These are phyloP conservation scores for Prionailurus bengalensis DNA, from an alignment of 2,113 vertebrate genomes.

Conservation along the genomic window DNA sequence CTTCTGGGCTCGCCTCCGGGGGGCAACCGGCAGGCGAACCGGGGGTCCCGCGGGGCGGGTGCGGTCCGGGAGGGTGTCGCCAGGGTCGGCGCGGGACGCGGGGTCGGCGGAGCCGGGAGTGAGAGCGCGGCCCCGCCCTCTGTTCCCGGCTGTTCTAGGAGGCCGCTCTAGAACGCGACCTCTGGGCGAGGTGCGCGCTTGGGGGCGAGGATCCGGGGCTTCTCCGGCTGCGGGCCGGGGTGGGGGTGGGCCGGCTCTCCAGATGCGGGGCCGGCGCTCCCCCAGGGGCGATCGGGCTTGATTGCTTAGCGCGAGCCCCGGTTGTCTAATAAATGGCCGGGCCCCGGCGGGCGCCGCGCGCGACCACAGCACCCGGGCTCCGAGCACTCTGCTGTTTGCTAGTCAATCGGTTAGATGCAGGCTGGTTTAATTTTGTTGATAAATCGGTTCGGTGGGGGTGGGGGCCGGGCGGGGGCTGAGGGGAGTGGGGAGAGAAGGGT, in stretches of 20 bases:
- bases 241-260: background rate
- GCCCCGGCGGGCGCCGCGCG: conserved; percentile 59
- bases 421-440: conserved; percentile 97
- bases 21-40: background rate
- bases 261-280: background rate
- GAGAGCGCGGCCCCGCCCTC: background rate
- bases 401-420: conserved; percentile 90
- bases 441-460: conserved; percentile 92
- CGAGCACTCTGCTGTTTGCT: conserved; percentile 81
- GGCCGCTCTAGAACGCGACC: background rate
- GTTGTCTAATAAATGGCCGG: conserved; percentile 81
- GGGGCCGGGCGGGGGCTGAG: conserved; percentile 79
- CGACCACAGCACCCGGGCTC: conserved; percentile 61
- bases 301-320: conserved; percentile 62
- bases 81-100: rapidly evolving
- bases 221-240: background rate
- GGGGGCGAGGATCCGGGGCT: background rate
- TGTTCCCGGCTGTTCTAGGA: background rate
- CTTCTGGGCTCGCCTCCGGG: background rate
- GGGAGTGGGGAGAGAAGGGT: conserved; percentile 83
- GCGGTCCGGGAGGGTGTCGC: rapidly evolving
- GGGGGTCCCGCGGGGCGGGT: background rate
- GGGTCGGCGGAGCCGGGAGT: background rate
- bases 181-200: background rate
- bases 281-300: conserved; percentile 46